phyloP scores from a whole-genome alignment of 2,113 vertebrate genomes.

The Benitochromis conjunctus region DNA sequence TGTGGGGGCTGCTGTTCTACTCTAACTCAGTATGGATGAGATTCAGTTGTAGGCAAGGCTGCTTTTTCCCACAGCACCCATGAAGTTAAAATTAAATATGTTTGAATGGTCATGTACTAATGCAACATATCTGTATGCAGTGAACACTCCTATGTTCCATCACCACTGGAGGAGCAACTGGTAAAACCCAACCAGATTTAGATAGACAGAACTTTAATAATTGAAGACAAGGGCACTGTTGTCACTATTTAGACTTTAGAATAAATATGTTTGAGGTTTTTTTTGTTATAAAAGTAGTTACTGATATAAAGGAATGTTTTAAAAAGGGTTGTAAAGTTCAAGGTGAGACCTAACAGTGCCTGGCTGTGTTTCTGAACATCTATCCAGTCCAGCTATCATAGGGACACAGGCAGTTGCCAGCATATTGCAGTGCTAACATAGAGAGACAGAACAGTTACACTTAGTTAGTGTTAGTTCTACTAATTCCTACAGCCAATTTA shows the following conservation, averaged over 20 bases:
- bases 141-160: neutral
- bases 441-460: neutral
- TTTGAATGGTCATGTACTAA: neutral
- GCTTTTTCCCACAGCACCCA: fast-evolving
- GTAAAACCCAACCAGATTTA: neutral
- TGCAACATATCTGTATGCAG: neutral
- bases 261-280: neutral
- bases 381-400: neutral
- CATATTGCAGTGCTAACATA: neutral
- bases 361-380: neutral
- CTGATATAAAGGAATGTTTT: neutral
- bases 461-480: neutral
- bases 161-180: neutral
- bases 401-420: neutral
- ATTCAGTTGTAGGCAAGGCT: neutral
- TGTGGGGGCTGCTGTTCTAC: neutral
- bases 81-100: neutral
- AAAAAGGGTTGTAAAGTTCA: neutral
- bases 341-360: neutral
- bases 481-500: neutral
- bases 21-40: neutral
- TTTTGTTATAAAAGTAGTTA: neutral
- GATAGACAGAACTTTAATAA: neutral
- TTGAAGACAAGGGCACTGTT: neutral
- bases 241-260: neutral